Percentiles rank a stretch among this genome's conserved stretches.
Conservation (phyloP, 30 jellyfish, hydroid and myxozoan genomes). For the Phacellophora camtschatica region DNA sequence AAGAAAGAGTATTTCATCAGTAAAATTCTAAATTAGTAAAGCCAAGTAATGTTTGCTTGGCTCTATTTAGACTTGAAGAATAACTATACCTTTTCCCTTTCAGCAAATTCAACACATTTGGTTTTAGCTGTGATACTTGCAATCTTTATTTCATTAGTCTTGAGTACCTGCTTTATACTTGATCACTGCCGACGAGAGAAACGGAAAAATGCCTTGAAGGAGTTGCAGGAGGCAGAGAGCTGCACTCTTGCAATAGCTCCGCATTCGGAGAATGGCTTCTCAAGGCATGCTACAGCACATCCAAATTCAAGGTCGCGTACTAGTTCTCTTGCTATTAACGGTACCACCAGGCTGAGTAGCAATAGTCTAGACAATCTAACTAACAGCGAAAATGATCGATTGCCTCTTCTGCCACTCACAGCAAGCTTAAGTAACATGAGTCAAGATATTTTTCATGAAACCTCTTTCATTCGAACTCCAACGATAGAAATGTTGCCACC, state of each 20-base stretch:
- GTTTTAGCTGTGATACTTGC: constrained; percentile 75
- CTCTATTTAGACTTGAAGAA: too few relatives aligned
- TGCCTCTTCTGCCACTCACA: constrained; percentile 48
- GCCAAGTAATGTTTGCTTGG: too few relatives aligned
- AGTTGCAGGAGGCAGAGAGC: constrained; percentile 14
- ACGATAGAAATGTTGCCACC: constrained; percentile 68
- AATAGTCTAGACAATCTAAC: constrained; percentile 46
- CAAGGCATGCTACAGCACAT: constrained; percentile 15
- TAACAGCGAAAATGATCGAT: constrained; percentile 11
- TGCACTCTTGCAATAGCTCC: background rate
- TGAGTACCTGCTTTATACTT: constrained; percentile 74
- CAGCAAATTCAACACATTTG: constrained; percentile 82
- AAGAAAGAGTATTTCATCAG: too few relatives aligned
- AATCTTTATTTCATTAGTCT: constrained; percentile 75
- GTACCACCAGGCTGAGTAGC: constrained; percentile 15
- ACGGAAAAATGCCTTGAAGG: constrained; percentile 36
- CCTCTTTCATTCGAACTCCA: constrained; percentile 26
- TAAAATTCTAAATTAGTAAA: too few relatives aligned
- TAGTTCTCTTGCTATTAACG: constrained; percentile 25
- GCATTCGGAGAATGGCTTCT: constrained; percentile 47
- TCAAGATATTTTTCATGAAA: constrained; percentile 10
- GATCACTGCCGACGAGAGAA: constrained; percentile 88
- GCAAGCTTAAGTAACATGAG: constrained; percentile 1
- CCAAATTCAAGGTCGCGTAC: constrained; percentile 48
- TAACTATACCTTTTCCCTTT: too few relatives aligned